These are phyloP conservation scores for Pachyseris speciosa DNA, from an alignment of 64 coral and sea anemone genomes.

Conservation along the genomic window DNA sequence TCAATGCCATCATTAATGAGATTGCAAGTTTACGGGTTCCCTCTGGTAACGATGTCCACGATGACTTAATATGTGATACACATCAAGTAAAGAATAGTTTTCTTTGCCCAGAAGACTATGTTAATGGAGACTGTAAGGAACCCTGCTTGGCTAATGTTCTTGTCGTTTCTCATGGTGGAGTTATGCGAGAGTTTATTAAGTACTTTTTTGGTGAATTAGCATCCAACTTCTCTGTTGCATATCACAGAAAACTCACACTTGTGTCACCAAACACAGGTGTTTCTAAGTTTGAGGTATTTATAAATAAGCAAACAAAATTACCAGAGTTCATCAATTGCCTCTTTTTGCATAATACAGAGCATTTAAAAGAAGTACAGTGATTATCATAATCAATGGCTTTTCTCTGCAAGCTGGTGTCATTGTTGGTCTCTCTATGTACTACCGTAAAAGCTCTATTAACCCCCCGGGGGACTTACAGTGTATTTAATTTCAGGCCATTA, in stretches of 20 bases:
- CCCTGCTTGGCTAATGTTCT: background rate
- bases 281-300: constrained; percentile 16
- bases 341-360: background rate
- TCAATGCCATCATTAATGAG: background rate
- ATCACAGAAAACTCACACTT: background rate
- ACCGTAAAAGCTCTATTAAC: no score
- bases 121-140: background rate
- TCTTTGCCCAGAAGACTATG: no score
- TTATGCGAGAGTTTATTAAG: constrained; percentile 3
- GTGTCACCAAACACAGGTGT: constrained; percentile 35
- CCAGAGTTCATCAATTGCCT: background rate
- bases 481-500: no score
- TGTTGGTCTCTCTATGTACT: no score
- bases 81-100: background rate
- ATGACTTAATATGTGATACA: background rate
- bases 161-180: constrained; percentile 14
- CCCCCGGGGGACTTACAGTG: no score
- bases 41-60: background rate
- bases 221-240: background rate
- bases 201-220: background rate
- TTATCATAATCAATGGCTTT: background rate
- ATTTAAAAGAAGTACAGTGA: background rate
- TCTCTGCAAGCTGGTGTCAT: background rate
- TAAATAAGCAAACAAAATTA: constrained; percentile 34
- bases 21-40: background rate